phyloP scores from a whole-genome alignment of 2,113 vertebrate species.

The Shinisaurus crocodilurus region DNA sequence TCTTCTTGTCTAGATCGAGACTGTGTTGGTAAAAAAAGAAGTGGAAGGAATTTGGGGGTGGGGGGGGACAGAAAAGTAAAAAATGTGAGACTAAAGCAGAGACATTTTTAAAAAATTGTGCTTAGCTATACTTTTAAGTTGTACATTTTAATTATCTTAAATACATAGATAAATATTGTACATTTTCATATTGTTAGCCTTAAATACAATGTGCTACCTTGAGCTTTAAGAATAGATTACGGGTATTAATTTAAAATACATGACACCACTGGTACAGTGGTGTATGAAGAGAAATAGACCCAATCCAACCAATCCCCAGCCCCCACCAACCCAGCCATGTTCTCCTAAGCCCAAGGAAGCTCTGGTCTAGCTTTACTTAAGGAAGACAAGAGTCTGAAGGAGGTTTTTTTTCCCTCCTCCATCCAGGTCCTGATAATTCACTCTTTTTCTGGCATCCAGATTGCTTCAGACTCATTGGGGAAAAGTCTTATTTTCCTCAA shows the following conservation, averaged over 20 bases:
- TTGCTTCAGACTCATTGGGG: neutral
- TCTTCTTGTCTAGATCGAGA: constrained; percentile 93
- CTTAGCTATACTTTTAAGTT: neutral
- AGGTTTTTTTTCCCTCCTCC: neutral
- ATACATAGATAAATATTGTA: neutral
- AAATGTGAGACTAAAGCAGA: neutral
- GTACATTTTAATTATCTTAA: neutral
- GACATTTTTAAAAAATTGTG: no score
- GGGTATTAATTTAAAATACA: neutral
- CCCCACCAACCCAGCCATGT: neutral
- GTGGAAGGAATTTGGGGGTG: neutral
- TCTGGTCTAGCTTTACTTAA: neutral
- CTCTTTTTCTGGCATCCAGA: neutral
- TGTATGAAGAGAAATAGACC: neutral
- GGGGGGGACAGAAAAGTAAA: constrained; percentile 16
- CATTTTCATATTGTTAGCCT: neutral
- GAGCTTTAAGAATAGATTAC: neutral
- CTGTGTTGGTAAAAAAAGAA: constrained; percentile 65
- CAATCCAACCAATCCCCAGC: neutral
- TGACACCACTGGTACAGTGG: no score
- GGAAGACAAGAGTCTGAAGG: neutral
- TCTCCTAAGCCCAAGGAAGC: neutral
- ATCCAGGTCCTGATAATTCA: no score
- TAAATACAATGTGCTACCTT: neutral
- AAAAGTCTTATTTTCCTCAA: neutral